Evolutionary conservation across 1,140 invertebrate species (phyloP), one percentile per base, ranked within the genome.

Genomic region (Drosophila ohnishii): DNA sequence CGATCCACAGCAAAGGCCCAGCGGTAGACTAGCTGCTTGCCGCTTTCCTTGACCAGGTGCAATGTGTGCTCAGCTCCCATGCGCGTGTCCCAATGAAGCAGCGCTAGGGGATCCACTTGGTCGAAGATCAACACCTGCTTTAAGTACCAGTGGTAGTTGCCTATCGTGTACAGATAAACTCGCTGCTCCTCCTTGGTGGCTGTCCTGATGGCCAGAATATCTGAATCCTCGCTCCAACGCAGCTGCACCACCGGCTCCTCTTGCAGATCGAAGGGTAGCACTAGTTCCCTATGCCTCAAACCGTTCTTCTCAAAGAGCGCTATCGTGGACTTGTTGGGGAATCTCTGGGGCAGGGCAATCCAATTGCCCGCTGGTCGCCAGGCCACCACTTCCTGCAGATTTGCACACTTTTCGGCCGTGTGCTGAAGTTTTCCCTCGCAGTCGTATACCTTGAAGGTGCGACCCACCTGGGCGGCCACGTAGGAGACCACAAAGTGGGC

Each of bases 241-340:
- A 98, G 69, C 78, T 95, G 93, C 65, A 93, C 92, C 8, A 97
- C 93, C 90, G 73, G 56, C 28, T 91, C 78, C 14, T 94, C 92
- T 19, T 92, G 84, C 25, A 92, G 56, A 79, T 93, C 91, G 78
- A 95, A 94, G 1, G 95, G 94, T 56, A 98, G 90, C 8, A 91
- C 88, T 85, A 98, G 96, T 78, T 97, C 96, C 45, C 96, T 95
- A 93, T 98, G 97, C 77, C 95, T 94, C 13, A 98, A 92, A 6
- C 98, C 98, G 94, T 99, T 99, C 89, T 97, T 98, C 85, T 99
- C 98, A 92, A 98, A 97, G 72, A 98, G 95, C 10, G 95, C 93
- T 35, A 98, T 92, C n/a, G 95, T 93, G 85, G 96, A 95, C 86
- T 96, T 96, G 57, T 95, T 94, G 10, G 93, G 86, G 1, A 94